Evolutionary conservation across 2,797 vertebrate species (phyloP).

Genomic region (Rhadinocentrus ornatus): DNA sequence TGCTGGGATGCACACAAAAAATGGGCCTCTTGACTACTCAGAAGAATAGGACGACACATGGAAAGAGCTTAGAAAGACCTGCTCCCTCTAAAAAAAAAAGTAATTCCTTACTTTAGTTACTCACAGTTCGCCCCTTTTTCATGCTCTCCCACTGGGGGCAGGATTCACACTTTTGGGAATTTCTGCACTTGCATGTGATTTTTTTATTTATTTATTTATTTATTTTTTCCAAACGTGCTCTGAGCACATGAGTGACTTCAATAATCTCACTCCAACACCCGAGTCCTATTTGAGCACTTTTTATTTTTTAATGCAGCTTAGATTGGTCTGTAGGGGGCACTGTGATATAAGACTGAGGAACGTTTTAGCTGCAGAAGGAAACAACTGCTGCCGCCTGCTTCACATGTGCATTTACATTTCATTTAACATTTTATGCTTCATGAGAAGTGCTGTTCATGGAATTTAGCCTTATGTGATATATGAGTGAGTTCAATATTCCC

Average conservation of each 20-base stretch:
- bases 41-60: constrained; percentile 39
- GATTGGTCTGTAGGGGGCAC: constrained; percentile 67
- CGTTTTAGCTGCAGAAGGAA: constrained; percentile 24
- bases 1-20: constrained; percentile 28
- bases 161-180: constrained; percentile 16
- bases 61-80: constrained; percentile 37
- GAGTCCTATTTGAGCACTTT: background rate
- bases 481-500: constrained; percentile 10
- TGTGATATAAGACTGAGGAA: constrained; percentile 38
- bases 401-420: background rate
- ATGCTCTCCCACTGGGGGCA: background rate
- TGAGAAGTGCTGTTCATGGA: background rate
- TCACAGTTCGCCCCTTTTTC: constrained; percentile 6
- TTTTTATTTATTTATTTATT: background rate
- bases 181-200: background rate
- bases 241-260: background rate
- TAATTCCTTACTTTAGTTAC: constrained; percentile 2
- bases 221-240: background rate
- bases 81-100: constrained; percentile 17
- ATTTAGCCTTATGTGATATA: background rate
- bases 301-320: background rate
- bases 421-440: constrained; percentile 1
- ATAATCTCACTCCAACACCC: constrained; percentile 5
- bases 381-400: constrained; percentile 4
- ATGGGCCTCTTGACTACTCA: constrained; percentile 28